phyloP scores from a whole-genome alignment of 2,113 vertebrate genomes.

The Crotalus horridus region DNA sequence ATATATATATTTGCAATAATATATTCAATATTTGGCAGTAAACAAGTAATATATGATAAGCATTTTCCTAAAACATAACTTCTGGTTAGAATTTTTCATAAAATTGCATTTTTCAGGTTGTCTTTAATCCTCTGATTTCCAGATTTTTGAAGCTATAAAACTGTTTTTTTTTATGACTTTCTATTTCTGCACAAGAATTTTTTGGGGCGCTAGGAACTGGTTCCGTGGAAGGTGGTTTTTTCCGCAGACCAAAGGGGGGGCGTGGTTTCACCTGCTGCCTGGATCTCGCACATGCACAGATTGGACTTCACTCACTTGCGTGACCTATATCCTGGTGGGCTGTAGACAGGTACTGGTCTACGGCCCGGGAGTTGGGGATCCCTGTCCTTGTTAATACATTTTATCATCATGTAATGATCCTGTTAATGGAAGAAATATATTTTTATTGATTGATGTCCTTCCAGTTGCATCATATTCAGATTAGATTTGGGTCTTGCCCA shows the following conservation, averaged over 20 bases:
- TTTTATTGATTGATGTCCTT: background rate
- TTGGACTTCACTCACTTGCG: background rate
- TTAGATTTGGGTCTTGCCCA: background rate
- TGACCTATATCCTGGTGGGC: background rate
- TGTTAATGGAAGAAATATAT: background rate
- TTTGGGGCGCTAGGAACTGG: background rate
- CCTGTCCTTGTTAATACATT: background rate
- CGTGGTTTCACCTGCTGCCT: background rate
- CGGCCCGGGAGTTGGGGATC: background rate
- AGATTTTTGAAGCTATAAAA: constrained; percentile 25
- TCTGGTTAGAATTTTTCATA: background rate
- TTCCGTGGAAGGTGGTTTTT: background rate
- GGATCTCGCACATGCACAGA: background rate
- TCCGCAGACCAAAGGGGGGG: background rate
- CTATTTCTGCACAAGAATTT: background rate
- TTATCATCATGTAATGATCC: background rate
- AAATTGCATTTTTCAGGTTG: background rate
- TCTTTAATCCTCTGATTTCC: constrained; percentile 6
- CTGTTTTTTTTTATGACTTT: background rate
- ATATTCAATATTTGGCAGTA: background rate
- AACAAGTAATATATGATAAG: background rate
- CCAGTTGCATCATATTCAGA: background rate
- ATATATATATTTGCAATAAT: background rate
- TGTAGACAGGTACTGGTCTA: background rate
- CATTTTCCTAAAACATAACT: background rate